Evolutionary conservation across 1,140 invertebrate species (phyloP), one percentile per base, ranked within the genome.

Genomic region (Drosophila nigrodunni): DNA sequence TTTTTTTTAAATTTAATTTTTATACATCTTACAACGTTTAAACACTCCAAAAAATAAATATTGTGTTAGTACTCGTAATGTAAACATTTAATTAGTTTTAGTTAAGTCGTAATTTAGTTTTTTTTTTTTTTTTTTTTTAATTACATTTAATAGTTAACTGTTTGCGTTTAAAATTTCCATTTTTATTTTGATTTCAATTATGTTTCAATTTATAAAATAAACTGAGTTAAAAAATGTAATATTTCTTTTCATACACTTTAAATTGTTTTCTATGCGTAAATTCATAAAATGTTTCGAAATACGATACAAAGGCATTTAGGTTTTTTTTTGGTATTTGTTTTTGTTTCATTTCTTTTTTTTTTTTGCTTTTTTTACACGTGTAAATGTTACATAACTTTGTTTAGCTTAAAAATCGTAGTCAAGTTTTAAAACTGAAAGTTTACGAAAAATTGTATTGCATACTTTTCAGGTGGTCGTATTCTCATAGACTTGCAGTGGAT

Each of bases 91-190:
- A 74, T 85, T 77, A 71, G 59, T 78, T 88, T 70, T 62, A 44
- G 25, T 61, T 47, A 41, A 52, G 30, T 61, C 47, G 10, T 30
- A 30, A 5, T 68, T 60, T 37, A 54, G 50, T 15, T 59, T 50
- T 52, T 3, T 2, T 35, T 25, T 57, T 62, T 60, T 64, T 64
- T 65, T 34, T 72, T 61, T 61, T 43, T 77, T 80, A 89, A 89
- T 88, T 89, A 89, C 85, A 89, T 85, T 89, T 89, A 89, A 85
- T 89, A 89, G 85, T 89, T 89, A 89, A 89, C 85, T 89, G 85
- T 89, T 89, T 89, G 67, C 65, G 55, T 78, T 83, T 78, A 76
- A 89, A 78, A 62, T 72, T 87, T 65, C 60, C 79, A 64, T 77
- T 59, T 52, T 52, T 47, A 68, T 88, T 87, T 87, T 88, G 83